Percentiles rank a stretch among this genome's conserved stretches.
Evolutionary conservation across 2,888 invertebrate species (phyloP).

Genomic region (Ephialtes manifestator): DNA sequence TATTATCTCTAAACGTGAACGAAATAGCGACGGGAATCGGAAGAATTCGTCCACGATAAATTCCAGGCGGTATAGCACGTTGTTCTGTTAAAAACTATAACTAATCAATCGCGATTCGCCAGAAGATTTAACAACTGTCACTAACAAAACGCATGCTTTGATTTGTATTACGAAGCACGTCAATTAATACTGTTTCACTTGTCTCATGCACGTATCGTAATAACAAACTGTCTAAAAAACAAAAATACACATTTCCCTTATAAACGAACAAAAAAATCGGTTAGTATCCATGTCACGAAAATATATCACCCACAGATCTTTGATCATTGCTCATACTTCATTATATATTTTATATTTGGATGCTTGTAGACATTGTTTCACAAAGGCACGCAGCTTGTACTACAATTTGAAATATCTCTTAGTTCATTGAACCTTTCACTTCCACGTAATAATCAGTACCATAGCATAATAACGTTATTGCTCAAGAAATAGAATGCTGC

Average conservation of each 20-base stretch:
- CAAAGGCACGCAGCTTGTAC: slow-evolving; percentile 46
- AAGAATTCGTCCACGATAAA: neutral
- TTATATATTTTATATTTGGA: slow-evolving; percentile 29
- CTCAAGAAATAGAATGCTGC: slow-evolving; percentile 5
- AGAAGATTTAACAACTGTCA: slow-evolving; percentile 23
- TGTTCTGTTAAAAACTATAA: slow-evolving; percentile 4
- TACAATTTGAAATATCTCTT: slow-evolving; percentile 26
- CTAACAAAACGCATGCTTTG: slow-evolving; percentile 48
- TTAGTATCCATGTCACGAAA: slow-evolving; percentile 72
- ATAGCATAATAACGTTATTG: slow-evolving; percentile 37
- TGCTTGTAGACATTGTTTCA: slow-evolving; percentile 61
- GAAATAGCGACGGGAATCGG: neutral
- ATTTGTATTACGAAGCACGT: slow-evolving; percentile 31
- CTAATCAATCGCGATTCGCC: slow-evolving; percentile 6
- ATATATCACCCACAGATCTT: slow-evolving; percentile 39
- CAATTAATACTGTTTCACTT: slow-evolving; percentile 38
- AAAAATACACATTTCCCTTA: neutral
- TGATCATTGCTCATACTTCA: slow-evolving; percentile 16
- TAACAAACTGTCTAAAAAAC: slow-evolving; percentile 18
- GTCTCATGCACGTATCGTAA: slow-evolving; percentile 42
- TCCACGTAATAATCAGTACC: slow-evolving; percentile 35
- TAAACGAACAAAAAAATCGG: slow-evolving; percentile 57
- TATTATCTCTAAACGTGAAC: neutral
- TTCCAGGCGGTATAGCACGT: slow-evolving; percentile 23
- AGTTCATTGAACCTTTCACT: slow-evolving; percentile 32